Evolutionary conservation across 2,888 invertebrate species (phyloP).

Genomic region (Sympetrum striolatum): DNA sequence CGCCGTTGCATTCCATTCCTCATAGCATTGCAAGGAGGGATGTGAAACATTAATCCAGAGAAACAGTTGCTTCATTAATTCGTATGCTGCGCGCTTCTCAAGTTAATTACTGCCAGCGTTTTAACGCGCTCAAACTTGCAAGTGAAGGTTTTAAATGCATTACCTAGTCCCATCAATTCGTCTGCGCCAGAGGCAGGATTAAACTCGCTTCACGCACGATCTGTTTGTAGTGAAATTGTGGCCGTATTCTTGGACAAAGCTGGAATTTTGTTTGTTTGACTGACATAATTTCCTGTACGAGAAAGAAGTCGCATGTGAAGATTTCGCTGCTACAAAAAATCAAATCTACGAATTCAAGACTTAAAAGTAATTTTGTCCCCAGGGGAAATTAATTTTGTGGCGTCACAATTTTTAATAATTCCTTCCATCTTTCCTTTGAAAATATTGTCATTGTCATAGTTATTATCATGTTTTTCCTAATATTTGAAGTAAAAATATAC

Average conservation of each 20-base stretch:
- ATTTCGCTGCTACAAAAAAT: too few relatives aligned
- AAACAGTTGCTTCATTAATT: background rate
- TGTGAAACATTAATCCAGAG: background rate
- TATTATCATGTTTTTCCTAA: too few relatives aligned
- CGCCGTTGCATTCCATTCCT: background rate
- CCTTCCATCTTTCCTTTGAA: too few relatives aligned
- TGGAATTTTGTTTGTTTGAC: background rate
- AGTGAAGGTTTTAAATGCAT: background rate
- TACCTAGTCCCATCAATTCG: background rate
- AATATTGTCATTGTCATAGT: too few relatives aligned
- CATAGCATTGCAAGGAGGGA: background rate
- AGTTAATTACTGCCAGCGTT: background rate
- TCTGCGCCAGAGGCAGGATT: background rate
- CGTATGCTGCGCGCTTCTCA: background rate
- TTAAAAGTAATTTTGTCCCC: too few relatives aligned
- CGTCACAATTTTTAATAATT: too few relatives aligned
- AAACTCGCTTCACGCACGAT: background rate
- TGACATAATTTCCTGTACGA: too few relatives aligned
- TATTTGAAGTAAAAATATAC: too few relatives aligned
- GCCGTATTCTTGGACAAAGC: background rate
- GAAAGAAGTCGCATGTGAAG: too few relatives aligned
- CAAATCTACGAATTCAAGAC: too few relatives aligned
- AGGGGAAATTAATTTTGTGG: too few relatives aligned
- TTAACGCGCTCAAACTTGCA: background rate
- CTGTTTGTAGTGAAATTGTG: background rate